phyloP scores from a whole-genome alignment of 1,140 invertebrate genomes.

The Drosophila truncata region DNA sequence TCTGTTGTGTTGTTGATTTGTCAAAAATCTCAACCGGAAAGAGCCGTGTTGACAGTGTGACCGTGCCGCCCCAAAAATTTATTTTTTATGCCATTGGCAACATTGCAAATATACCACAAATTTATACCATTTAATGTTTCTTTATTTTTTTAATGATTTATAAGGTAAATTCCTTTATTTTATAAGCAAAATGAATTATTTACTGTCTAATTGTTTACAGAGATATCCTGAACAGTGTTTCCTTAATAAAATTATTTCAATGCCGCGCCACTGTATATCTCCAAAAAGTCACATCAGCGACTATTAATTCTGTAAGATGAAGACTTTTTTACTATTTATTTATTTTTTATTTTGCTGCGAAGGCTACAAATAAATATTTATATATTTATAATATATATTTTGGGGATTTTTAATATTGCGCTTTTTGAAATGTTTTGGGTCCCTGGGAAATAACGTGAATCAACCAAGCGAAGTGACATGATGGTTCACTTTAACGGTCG shows the following conservation, averaged over 20 bases:
- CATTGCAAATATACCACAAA: neutral
- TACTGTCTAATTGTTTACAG: too few relatives aligned
- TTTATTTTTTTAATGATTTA: neutral
- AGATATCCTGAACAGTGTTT: neutral
- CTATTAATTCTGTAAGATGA: neutral
- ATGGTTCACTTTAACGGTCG: neutral
- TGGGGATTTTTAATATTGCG: too few relatives aligned
- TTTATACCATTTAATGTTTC: neutral
- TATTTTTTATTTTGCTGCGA: too few relatives aligned
- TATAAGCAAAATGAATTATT: neutral
- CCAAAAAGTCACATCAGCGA: neutral
- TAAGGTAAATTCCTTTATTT: neutral
- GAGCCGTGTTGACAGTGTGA: slow-evolving; percentile 41
- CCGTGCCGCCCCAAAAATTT: neutral
- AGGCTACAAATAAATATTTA: neutral
- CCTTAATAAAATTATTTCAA: neutral
- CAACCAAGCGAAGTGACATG: neutral
- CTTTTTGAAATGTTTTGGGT: neutral
- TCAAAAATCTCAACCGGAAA: slow-evolving; percentile 84
- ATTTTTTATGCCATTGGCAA: neutral
- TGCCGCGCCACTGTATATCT: neutral
- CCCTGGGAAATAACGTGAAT: neutral
- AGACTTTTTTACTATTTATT: too few relatives aligned
- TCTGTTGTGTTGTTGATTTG: slow-evolving; percentile 82
- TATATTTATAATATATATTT: neutral